These are phyloP conservation scores for Arctopsyche grandis DNA, from an alignment of 1,140 invertebrate species.

Conservation along the genomic window DNA sequence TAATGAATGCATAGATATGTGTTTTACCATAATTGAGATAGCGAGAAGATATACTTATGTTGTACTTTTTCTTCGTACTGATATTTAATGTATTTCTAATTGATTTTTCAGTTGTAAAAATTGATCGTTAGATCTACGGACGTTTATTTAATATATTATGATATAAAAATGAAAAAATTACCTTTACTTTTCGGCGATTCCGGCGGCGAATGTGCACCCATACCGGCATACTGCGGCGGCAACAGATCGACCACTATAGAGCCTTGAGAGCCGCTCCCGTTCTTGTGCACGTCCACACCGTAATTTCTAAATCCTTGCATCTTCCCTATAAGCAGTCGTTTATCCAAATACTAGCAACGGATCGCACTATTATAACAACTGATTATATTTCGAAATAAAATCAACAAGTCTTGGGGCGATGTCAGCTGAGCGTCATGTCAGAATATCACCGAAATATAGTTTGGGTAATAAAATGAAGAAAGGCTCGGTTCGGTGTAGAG, in stretches of 20 bases:
- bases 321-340: not conserved
- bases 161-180: conserved; percentile 30
- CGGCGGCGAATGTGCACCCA: conserved; percentile 52
- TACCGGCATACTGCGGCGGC: conserved; percentile 47
- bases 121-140: not conserved
- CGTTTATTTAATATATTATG: not conserved
- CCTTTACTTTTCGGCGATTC: conserved; percentile 54
- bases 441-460: not conserved
- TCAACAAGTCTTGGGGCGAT: not conserved
- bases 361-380: not conserved
- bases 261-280: conserved; percentile 6
- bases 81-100: too few species aligned
- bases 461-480: not conserved
- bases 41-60: too few species aligned
- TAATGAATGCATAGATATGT: too few species aligned
- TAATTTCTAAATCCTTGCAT: conserved; percentile 55
- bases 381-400: not conserved
- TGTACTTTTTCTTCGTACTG: too few species aligned
- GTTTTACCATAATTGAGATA: too few species aligned
- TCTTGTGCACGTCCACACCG: conserved; percentile 52
- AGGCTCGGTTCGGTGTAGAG: not conserved
- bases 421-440: conserved; percentile 16
- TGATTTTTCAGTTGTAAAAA: not conserved
- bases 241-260: conserved; percentile 51
- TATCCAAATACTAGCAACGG: not conserved